These are phyloP conservation scores for Centruroides sculpturatus DNA, from an alignment of 1,140 invertebrate genomes.

Conservation along the genomic window DNA sequence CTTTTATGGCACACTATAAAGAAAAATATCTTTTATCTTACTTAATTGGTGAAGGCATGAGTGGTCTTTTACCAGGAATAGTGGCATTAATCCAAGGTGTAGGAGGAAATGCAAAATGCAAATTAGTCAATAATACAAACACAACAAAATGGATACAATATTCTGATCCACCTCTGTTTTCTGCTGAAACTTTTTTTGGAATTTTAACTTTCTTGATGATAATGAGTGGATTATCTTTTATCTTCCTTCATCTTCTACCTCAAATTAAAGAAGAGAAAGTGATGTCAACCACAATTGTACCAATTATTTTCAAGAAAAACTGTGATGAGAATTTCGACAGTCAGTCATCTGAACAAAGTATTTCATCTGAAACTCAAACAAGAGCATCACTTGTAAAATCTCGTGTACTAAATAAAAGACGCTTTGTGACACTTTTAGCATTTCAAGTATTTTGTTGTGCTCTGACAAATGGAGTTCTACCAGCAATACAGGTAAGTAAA, in stretches of 20 bases:
- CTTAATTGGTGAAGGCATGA: constrained; percentile 61
- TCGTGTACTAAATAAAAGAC: too few relatives aligned
- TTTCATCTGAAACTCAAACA: too few relatives aligned
- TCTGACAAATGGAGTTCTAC: constrained; percentile 59
- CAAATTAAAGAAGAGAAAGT: constrained; percentile 12
- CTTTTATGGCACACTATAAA: constrained; percentile 71
- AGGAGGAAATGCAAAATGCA: constrained; percentile 39
- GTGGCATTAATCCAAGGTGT: constrained; percentile 48
- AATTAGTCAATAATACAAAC: constrained; percentile 16
- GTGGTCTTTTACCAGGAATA: constrained; percentile 72
- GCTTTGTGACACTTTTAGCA: neutral
- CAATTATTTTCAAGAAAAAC: too few relatives aligned
- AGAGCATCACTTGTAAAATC: too few relatives aligned
- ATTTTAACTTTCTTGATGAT: constrained; percentile 41
- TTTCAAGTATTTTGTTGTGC: constrained; percentile 33
- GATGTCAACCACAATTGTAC: neutral
- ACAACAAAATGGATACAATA: neutral
- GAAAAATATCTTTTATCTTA: constrained; percentile 48
- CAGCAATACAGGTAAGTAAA: constrained; percentile 43
- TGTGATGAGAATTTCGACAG: too few relatives aligned
- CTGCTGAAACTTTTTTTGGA: constrained; percentile 47
- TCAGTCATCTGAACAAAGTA: too few relatives aligned
- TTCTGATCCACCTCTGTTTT: constrained; percentile 24
- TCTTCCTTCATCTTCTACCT: constrained; percentile 31
- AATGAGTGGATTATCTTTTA: constrained; percentile 33